Evolutionary conservation across 2,113 vertebrate genomes (phyloP).

Genomic region (Dicrurus megarhynchus): DNA sequence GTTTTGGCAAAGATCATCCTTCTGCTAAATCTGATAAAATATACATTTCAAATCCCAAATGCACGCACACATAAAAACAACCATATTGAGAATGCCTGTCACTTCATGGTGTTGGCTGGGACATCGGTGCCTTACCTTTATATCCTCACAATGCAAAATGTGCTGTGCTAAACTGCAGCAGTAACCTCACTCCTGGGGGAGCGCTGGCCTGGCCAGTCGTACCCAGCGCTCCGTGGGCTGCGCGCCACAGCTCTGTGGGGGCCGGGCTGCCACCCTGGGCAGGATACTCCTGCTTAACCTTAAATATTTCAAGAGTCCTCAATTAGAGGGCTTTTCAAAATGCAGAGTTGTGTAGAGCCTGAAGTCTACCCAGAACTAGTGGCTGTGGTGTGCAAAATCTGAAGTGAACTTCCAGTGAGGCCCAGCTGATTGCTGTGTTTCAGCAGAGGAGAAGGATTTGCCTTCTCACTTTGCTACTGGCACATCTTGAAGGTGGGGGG

Average conservation of each 20-base stretch:
- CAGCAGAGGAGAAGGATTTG: not conserved
- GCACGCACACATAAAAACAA: not conserved
- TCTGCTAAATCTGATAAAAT: not conserved
- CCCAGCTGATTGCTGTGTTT: not conserved
- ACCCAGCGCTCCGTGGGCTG: not conserved
- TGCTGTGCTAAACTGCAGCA: not conserved
- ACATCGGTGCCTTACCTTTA: not conserved
- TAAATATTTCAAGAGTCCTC: not conserved
- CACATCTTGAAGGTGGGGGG: not conserved
- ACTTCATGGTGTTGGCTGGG: fast-evolving
- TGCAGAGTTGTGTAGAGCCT: not conserved
- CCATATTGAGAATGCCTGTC: not conserved
- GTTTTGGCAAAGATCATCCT: constrained; percentile 9
- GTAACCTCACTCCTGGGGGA: not conserved
- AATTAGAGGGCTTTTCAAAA: not conserved
- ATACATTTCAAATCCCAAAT: not conserved
- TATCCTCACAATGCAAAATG: not conserved
- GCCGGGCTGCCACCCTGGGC: not conserved
- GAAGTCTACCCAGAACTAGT: not conserved
- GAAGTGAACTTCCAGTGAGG: not conserved
- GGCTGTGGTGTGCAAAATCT: not conserved
- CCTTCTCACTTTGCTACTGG: not conserved
- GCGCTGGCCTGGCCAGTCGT: fast-evolving
- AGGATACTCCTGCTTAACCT: not conserved
- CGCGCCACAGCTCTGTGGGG: not conserved